Base-by-base conservation (phyloP, 2,888 invertebrate genomes). In the Cryptophagus acutangulus region DNA sequence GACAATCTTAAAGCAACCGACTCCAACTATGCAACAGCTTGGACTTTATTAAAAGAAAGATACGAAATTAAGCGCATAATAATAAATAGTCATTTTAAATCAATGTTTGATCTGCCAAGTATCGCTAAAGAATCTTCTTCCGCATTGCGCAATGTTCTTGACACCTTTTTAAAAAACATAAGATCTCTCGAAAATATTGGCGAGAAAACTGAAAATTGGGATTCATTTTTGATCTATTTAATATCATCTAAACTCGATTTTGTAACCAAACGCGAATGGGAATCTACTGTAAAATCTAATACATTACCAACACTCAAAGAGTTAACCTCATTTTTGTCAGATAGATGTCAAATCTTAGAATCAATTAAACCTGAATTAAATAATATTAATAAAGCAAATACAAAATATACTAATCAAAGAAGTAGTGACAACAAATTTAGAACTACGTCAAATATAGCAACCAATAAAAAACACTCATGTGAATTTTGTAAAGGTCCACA, bases 1-100 rank as follows among this genome's bases (percentile, higher is more conserved):
- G 26, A 40, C 18, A 46, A 43, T 12, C 28, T 55, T 13, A 38
- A 43, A 33, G 26, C 46, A 10, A 39, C 52, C 2, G 39, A 26
- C 3, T 12, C 28, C 3, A 53, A 52, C 39, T 54, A 54, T 33
- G 14, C 25, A 25, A 38, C 38, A 13, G 48, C 55, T 5, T 55
- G 49, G 49, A 38, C 51, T 15, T 36, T 51, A 20, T 29, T 54
- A 34, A 38, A 16, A 14, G 42, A 53, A 6, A 35, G 52, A 5
- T 55, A 33, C 39, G 41, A 51, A 31, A 53, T 53, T 33, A 45
- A 47, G 40, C 33, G 20, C 2, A 17, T 51, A 3, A 44, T 56
- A 8, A 39, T 54, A 18, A 34, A 52, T 31, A 48, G 42, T 29
- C 53, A 54, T 33, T 37, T 56, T 8, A 46, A 44, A 13, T 43